phyloP scores from a whole-genome alignment of 2,888 invertebrate genomes.

The Polietes domitor region DNA sequence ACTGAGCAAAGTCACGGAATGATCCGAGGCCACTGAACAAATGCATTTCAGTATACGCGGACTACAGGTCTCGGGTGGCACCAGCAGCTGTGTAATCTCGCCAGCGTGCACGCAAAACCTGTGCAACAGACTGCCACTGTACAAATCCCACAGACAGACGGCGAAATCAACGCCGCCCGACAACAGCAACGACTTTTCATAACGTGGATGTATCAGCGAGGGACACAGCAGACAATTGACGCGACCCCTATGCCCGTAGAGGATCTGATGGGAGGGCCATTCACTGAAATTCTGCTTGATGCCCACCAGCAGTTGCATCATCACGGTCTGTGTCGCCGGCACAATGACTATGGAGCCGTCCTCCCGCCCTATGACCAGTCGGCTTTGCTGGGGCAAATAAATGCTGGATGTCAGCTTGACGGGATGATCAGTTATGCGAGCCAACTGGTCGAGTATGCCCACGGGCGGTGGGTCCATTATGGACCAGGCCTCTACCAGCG shows the following conservation, averaged over 20 bases:
- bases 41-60: conserved; percentile 95
- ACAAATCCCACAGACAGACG: conserved; percentile 96
- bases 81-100: conserved; percentile 95
- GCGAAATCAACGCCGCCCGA: conserved; percentile 99
- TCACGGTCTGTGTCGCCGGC: conserved; percentile 97
- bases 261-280: conserved; percentile 94
- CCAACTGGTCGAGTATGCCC: conserved; percentile 94
- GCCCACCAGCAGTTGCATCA: conserved; percentile 94
- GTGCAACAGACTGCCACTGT: conserved; percentile 93
- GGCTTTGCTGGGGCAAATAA: conserved; percentile 95
- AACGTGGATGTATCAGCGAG: conserved; percentile 92
- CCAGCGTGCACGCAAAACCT: conserved; percentile 99
- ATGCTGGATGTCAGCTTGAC: conserved; percentile 95
- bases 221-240: conserved; percentile 98
- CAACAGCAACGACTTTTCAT: conserved; percentile 93
- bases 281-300: conserved; percentile 88
- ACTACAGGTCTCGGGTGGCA: conserved; percentile 95
- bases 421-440: conserved; percentile 87
- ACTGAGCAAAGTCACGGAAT: conserved; percentile 97
- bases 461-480: conserved; percentile 93
- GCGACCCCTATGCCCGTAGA: conserved; percentile 94
- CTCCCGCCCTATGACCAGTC: conserved; percentile 95
- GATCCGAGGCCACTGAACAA: conserved; percentile 98
- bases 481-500: conserved; percentile 93
- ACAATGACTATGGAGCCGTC: conserved; percentile 98